A percentile compares a stretch with the other conserved stretches of the same genome.
phyloP scores from a whole-genome alignment of 1,140 invertebrate genomes.

The Caenorhabditis briggsae region DNA sequence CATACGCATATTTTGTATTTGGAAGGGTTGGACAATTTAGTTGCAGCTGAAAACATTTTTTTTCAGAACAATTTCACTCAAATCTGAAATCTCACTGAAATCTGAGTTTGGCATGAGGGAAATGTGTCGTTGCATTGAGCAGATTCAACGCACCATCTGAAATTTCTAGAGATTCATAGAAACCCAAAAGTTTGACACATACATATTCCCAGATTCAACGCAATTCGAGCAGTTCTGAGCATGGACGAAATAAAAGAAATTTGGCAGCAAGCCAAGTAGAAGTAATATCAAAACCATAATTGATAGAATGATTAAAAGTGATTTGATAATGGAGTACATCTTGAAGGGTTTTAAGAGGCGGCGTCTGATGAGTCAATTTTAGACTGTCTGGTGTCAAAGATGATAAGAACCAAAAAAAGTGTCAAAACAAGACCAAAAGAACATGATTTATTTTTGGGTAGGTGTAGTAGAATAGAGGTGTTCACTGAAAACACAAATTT shows the following conservation, averaged over 20 bases:
- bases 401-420: no score
- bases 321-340: not conserved
- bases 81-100: not conserved
- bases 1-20: not conserved
- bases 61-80: not conserved
- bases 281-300: not conserved
- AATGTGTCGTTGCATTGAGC: not conserved
- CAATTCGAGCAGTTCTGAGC: not conserved
- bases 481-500: no score
- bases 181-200: no score
- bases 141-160: conserved; percentile 14
- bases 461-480: no score
- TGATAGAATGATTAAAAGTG: not conserved
- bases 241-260: no score
- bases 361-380: not conserved
- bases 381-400: no score
- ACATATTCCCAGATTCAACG: not conserved
- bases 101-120: not conserved
- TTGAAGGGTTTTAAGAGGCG: not conserved
- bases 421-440: no score
- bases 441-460: no score
- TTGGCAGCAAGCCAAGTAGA: conserved; percentile 3
- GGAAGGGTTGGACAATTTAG: not conserved
- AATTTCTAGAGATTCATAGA: not conserved
- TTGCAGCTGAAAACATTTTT: not conserved